Evolutionary conservation across 1,140 invertebrate genomes (phyloP).

Genomic region (Drosophila ironensis): DNA sequence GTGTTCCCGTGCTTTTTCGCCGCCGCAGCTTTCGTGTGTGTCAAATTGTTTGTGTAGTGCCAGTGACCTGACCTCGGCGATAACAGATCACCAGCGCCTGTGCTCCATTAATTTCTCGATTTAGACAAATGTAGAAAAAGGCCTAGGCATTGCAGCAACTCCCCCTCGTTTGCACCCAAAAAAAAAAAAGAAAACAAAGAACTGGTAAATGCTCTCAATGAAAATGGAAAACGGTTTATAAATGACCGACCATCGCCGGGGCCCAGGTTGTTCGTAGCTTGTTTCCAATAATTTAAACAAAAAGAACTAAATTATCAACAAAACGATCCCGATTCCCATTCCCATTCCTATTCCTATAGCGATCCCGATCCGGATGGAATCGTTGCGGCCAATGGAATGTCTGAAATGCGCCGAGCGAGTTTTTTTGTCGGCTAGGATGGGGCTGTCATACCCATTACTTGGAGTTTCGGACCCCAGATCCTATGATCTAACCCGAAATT

Average conservation of each 20-base stretch:
- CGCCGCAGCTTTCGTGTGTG: not conserved
- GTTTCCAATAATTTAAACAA: slow-evolving; percentile 74
- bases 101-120: slow-evolving; percentile 10
- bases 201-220: slow-evolving; percentile 31
- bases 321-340: too few species aligned
- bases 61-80: slow-evolving; percentile 27
- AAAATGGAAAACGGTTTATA: slow-evolving; percentile 75
- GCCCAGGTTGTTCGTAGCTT: slow-evolving; percentile 42
- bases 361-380: slow-evolving; percentile 5
- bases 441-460: slow-evolving; percentile 2
- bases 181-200: slow-evolving; percentile 6
- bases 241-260: slow-evolving; percentile 58
- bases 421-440: slow-evolving; percentile 1
- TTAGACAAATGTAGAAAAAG: slow-evolving; percentile 72
- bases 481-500: too few species aligned
- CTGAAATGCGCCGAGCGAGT: slow-evolving; percentile 50
- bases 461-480: too few species aligned
- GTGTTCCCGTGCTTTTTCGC: too few species aligned
- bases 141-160: not conserved
- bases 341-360: too few species aligned
- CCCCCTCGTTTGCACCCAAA: not conserved
- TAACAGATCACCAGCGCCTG: slow-evolving; percentile 55
- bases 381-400: slow-evolving; percentile 29
- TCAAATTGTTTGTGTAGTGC: slow-evolving; percentile 16
- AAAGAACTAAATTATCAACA: slow-evolving; percentile 34